These are phyloP conservation scores for Sinelater perroti DNA, from an alignment of 2,888 invertebrate genomes.

Conservation along the genomic window DNA sequence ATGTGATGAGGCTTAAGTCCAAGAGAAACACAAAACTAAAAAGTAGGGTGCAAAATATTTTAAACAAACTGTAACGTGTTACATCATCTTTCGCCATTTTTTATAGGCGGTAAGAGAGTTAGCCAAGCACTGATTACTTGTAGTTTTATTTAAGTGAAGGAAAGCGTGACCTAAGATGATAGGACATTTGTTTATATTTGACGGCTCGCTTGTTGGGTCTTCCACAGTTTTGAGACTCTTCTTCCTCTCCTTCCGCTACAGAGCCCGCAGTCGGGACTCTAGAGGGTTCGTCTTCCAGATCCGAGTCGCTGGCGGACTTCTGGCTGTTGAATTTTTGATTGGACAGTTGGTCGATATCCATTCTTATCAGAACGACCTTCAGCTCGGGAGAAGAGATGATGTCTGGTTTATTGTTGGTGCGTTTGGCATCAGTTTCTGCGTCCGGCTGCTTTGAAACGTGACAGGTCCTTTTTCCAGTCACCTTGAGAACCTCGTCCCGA, in stretches of 20 bases:
- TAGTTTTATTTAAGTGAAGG: too few species aligned
- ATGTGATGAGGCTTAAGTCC: too few species aligned
- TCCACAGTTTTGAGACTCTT: conserved; percentile 1
- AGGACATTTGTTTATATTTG: conserved; percentile 22
- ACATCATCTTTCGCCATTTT: too few species aligned
- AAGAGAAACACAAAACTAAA: too few species aligned
- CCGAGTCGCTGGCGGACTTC: conserved; percentile 25
- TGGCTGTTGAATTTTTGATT: too few species aligned
- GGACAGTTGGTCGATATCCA: conserved; percentile 51
- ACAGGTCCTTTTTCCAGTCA: conserved; percentile 73
- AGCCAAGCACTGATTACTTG: too few species aligned
- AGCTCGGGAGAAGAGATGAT: conserved; percentile 32
- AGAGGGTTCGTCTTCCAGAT: conserved; percentile 17
- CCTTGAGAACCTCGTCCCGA: conserved; percentile 69
- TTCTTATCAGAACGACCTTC: conserved; percentile 50
- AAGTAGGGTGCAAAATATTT: too few species aligned
- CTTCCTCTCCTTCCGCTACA: not conserved
- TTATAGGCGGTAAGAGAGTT: too few species aligned
- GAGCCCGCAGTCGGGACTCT: not conserved
- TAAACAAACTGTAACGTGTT: too few species aligned
- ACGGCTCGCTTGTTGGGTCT: not conserved
- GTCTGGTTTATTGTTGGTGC: conserved; percentile 16
- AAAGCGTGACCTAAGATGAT: too few species aligned
- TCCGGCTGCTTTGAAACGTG: conserved; percentile 46
- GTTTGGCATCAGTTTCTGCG: conserved; percentile 20